Evolutionary conservation across 53 echinoderm and acorn worm species (phyloP).

Genomic region (Patiria pectinifera): DNA sequence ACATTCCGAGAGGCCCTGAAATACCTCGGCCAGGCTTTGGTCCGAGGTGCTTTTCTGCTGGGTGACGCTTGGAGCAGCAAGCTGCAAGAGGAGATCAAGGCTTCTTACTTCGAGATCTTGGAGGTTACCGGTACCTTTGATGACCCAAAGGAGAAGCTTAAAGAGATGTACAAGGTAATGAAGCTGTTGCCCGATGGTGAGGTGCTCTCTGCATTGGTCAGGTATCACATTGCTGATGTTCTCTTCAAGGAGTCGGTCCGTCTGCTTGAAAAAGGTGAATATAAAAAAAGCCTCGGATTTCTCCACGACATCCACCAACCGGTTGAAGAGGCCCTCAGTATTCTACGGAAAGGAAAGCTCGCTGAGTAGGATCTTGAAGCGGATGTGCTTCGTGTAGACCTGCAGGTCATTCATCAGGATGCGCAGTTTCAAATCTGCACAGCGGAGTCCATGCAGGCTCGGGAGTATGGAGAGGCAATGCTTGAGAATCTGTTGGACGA

Average conservation of each 20-base stretch:
- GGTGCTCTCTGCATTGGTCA: not conserved
- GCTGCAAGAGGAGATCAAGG: not conserved
- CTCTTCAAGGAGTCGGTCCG: slow-evolving; percentile 36
- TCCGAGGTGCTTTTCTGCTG: not conserved
- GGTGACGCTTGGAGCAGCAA: not conserved
- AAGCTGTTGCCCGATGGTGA: not conserved
- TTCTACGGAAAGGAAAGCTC: not conserved
- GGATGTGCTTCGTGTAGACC: not conserved
- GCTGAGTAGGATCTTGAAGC: not conserved
- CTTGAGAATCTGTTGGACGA: slow-evolving; percentile 5
- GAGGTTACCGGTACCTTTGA: not conserved
- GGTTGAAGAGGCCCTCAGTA: slow-evolving; percentile 17
- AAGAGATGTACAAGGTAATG: not conserved
- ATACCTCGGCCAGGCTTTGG: slow-evolving; percentile 9
- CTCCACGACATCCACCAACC: slow-evolving; percentile 36
- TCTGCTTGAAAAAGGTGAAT: slow-evolving; percentile 1
- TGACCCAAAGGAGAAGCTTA: slow-evolving; percentile 2
- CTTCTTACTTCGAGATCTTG: slow-evolving; percentile 6
- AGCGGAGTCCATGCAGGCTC: slow-evolving; percentile 19
- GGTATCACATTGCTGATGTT: slow-evolving; percentile 16
- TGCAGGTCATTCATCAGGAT: slow-evolving; percentile 13
- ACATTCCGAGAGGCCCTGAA: not conserved
- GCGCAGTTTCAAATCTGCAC: slow-evolving; percentile 10
- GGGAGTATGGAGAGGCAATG: slow-evolving; percentile 8
- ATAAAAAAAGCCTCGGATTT: not conserved